A percentile compares a stretch with the other conserved stretches of the same genome.
Evolutionary conservation across 2,888 invertebrate genomes (phyloP).

Genomic region (Callimorpha dominula): DNA sequence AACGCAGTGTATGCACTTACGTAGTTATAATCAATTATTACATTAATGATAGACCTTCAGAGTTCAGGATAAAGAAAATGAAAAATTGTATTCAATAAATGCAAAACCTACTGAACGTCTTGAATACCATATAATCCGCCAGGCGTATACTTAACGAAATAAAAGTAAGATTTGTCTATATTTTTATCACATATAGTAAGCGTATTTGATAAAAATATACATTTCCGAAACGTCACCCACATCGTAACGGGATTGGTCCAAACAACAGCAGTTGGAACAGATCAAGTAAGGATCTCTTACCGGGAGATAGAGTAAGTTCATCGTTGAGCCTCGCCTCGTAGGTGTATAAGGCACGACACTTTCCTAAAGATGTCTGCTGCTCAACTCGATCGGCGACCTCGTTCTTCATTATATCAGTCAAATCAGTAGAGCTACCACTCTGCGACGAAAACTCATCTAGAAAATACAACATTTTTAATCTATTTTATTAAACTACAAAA

Average conservation of each 20-base stretch:
- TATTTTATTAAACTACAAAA: too few relatives aligned
- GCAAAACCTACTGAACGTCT: not conserved
- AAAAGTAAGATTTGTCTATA: not conserved
- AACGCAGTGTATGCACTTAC: too few relatives aligned
- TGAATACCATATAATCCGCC: too few relatives aligned
- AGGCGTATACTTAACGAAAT: not conserved
- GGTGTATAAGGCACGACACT: slow-evolving; percentile 94
- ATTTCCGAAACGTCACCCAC: not conserved
- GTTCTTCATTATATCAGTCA: slow-evolving; percentile 84
- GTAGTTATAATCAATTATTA: too few relatives aligned
- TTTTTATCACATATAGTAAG: not conserved
- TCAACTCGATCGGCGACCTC: slow-evolving; percentile 66
- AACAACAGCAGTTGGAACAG: not conserved
- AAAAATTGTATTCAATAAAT: not conserved
- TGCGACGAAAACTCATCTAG: slow-evolving; percentile 94
- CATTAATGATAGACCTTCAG: not conserved
- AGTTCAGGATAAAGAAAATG: not conserved
- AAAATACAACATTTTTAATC: slow-evolving; percentile 44
- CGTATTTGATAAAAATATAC: not conserved
- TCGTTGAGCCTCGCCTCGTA: slow-evolving; percentile 95
- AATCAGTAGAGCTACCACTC: slow-evolving; percentile 88
- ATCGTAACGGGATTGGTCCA: not conserved
- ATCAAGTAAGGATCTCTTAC: slow-evolving; percentile 66
- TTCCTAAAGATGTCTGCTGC: slow-evolving; percentile 84
- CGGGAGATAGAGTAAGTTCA: slow-evolving; percentile 92